Conservation (phyloP, 2,113 vertebrate genomes). For the Pelecanoides urinatrix region DNA sequence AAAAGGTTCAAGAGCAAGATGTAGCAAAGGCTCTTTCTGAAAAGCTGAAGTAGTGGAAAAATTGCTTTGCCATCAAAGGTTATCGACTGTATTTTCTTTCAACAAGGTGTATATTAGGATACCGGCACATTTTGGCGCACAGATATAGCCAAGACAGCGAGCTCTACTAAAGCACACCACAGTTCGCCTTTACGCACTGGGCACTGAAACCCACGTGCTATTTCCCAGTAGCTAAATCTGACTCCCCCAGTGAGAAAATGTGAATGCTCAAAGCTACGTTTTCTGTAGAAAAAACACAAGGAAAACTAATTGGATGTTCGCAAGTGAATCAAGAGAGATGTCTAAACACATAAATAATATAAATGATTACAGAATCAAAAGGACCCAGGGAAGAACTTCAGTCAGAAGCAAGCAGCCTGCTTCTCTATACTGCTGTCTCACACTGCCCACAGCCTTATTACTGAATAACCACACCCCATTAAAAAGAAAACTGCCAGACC, state of each 20-base stretch:
- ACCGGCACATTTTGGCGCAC: background rate
- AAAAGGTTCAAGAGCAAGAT: background rate
- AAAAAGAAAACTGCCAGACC: background rate
- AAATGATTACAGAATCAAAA: background rate
- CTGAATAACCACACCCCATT: background rate
- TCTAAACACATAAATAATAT: background rate
- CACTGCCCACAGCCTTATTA: background rate
- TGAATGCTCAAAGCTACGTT: background rate
- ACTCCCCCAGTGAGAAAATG: background rate
- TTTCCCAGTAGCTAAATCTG: background rate
- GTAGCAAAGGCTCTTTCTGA: background rate
- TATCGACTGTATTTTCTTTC: background rate
- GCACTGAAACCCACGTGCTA: background rate
- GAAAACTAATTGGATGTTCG: background rate
- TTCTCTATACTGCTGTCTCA: background rate
- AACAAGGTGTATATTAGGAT: no score
- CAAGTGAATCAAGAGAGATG: background rate
- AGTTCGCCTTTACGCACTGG: background rate
- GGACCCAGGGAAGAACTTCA: background rate
- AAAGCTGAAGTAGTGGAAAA: background rate
- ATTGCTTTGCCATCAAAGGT: background rate
- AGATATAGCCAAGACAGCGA: background rate
- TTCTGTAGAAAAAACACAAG: background rate
- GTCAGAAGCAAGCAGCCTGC: background rate
- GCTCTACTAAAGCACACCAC: background rate